These are phyloP conservation scores for Geotrupes spiniger DNA, from an alignment of 2,888 invertebrate genomes.

Conservation along the genomic window DNA sequence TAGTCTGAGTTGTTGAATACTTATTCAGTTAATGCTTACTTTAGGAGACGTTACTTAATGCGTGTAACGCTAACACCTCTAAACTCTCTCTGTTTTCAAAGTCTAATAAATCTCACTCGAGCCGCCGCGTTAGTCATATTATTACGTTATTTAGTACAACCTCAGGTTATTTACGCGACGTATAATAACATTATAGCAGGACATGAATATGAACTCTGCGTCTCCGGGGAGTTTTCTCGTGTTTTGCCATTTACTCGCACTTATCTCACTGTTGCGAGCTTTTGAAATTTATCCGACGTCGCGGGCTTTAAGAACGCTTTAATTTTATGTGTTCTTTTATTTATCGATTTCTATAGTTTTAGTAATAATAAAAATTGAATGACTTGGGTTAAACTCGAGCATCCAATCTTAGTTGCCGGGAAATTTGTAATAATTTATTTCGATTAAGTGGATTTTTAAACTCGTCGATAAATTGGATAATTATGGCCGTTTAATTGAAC, in stretches of 20 bases:
- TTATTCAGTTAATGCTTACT: conserved; percentile 28
- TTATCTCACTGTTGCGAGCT: conserved; percentile 41
- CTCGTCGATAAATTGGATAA: too few relatives aligned
- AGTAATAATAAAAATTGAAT: too few relatives aligned
- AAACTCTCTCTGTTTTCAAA: conserved; percentile 35
- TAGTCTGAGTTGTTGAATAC: conserved; percentile 17
- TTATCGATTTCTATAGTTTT: too few relatives aligned
- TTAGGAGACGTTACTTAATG: conserved; percentile 30
- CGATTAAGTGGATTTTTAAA: too few relatives aligned
- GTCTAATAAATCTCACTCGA: conserved; percentile 44
- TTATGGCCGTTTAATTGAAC: too few relatives aligned
- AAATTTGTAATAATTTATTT: too few relatives aligned
- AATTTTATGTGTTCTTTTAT: background rate
- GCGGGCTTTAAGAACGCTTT: conserved; percentile 4
- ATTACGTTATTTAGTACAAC: conserved; percentile 46
- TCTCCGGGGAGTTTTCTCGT: conserved; percentile 43
- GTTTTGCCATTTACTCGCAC: conserved; percentile 42
- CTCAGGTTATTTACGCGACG: conserved; percentile 43
- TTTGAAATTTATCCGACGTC: conserved; percentile 31
- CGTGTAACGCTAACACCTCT: conserved; percentile 33
- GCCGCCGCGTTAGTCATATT: conserved; percentile 44
- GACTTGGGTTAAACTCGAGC: too few relatives aligned
- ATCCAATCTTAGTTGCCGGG: too few relatives aligned
- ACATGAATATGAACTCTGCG: conserved; percentile 46
- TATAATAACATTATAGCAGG: conserved; percentile 45